Base-by-base conservation (phyloP, 2,888 invertebrate genomes). In the Dolichomitus sp. region DNA sequence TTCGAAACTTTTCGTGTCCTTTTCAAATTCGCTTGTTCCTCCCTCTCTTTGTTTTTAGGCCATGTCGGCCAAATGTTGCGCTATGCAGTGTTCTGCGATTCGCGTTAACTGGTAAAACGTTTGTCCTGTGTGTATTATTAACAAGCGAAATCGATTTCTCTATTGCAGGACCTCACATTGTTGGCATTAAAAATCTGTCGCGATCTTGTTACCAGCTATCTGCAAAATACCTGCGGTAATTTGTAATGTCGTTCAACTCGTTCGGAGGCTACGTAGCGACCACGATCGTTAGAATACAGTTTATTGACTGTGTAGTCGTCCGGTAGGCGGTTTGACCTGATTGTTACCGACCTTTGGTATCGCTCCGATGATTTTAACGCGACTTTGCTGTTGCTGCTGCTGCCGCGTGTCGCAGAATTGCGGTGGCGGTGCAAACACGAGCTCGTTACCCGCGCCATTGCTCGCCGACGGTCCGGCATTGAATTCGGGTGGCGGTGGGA, bases 401-500 rank as follows among this genome's bases (percentile, higher is more conserved):
- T 91, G 94, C 76, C 95, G 93, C 86, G 95, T 95, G 94, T 98
- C 98, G 94, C 97, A 97, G 94, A 98, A 98, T 94, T 98, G 98
- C 50, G 98, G 98, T 48, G 98, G 98, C 50, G 98, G 98, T 30
- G 98, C 97, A 85, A 97, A 95, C 17, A 97, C 95, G 70, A 96
- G 94, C 80, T 96, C 95, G 84, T 95, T 95, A 5, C 94, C 90
- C 85, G 92, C 91, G 68, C 93, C 91, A 57, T 94, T 94, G 63
- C 92, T 91, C 4, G 88, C 87, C 27, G 93, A 93, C 1, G 91
- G 91, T 5, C 91, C 91, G 42, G 94, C 95, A 68, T 94, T 94
- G 87, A 95, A 96, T 89, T 96, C 96, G 4, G 95, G 95, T 0
- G 96, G 95, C 0, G 96, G 96, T 2, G 96, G 94, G 9, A 95